These are phyloP conservation scores for Protonemura montana DNA, from an alignment of 2,888 invertebrate genomes.

Conservation along the genomic window DNA sequence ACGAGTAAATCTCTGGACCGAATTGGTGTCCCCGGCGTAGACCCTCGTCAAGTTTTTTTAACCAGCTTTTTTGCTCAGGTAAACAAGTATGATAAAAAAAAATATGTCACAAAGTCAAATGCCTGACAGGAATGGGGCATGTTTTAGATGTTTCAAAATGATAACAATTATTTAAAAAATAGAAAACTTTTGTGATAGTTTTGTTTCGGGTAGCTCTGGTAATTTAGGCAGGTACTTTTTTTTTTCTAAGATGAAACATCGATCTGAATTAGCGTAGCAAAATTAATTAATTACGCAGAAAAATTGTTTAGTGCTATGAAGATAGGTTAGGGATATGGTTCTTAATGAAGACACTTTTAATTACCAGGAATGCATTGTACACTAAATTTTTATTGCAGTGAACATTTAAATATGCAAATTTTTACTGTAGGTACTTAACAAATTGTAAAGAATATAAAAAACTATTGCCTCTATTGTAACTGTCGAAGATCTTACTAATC, in stretches of 20 bases:
- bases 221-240: neutral
- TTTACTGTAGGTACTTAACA: neutral
- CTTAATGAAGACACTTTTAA: too few species aligned
- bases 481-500: neutral
- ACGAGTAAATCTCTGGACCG: neutral
- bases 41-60: neutral
- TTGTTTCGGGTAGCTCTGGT: neutral
- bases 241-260: neutral
- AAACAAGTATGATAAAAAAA: slow-evolving; percentile 1
- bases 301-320: neutral
- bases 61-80: neutral
- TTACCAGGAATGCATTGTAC: neutral
- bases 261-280: neutral
- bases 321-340: neutral
- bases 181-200: neutral
- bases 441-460: neutral
- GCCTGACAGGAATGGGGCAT: neutral
- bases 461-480: neutral
- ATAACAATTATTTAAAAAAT: slow-evolving; percentile 16
- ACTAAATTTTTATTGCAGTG: neutral
- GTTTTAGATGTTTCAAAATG: slow-evolving; percentile 12
- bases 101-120: slow-evolving; percentile 29
- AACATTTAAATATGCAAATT: neutral
- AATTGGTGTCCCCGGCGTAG: neutral
- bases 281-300: neutral